These are phyloP conservation scores for Apodemia zela DNA, from an alignment of 2,888 invertebrate species.

Conservation along the genomic window DNA sequence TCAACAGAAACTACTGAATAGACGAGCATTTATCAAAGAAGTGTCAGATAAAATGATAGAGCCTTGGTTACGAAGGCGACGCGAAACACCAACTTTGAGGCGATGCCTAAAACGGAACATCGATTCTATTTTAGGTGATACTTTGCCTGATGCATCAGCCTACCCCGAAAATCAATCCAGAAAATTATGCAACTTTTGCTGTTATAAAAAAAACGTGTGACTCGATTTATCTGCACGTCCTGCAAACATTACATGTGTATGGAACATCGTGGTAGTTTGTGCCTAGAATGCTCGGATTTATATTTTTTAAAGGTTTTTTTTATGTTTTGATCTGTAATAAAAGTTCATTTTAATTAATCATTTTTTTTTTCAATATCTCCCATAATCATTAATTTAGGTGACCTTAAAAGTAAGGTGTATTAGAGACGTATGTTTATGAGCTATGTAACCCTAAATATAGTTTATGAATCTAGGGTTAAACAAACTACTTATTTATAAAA, in stretches of 20 bases:
- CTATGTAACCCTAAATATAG: too few species aligned
- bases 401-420: not conserved
- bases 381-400: not conserved
- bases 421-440: not conserved
- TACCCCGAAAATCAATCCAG: slow-evolving; percentile 24
- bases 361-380: not conserved
- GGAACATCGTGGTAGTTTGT: slow-evolving; percentile 20
- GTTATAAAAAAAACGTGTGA: slow-evolving; percentile 19
- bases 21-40: slow-evolving; percentile 21
- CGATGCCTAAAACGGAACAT: slow-evolving; percentile 21
- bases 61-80: slow-evolving; percentile 19
- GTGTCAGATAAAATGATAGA: slow-evolving; percentile 24
- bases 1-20: slow-evolving; percentile 16
- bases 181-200: slow-evolving; percentile 22
- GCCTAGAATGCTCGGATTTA: not conserved
- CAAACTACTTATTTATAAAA: too few species aligned
- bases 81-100: not conserved
- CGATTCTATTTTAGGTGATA: slow-evolving; percentile 22
- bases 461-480: too few species aligned
- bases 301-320: not conserved
- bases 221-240: slow-evolving; percentile 22
- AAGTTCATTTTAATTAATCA: not conserved
- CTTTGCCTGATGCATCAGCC: slow-evolving; percentile 24
- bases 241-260: slow-evolving; percentile 25
- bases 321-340: not conserved